phyloP scores from a whole-genome alignment of 2,888 invertebrate genomes.

The Amphiduros pacificus region DNA sequence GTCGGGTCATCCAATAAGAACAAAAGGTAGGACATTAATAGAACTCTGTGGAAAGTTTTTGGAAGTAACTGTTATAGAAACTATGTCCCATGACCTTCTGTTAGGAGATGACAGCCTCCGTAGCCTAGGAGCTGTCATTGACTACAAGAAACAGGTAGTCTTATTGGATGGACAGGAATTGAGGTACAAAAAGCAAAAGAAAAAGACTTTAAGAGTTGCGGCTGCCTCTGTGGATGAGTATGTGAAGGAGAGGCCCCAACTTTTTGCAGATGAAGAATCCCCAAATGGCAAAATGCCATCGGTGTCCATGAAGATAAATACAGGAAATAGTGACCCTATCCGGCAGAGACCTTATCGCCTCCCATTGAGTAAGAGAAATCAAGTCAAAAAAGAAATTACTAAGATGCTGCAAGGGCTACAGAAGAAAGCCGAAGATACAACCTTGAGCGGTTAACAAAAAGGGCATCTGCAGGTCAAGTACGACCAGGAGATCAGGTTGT shows the following conservation, averaged over 20 bases:
- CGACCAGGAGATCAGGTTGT: slow-evolving; percentile 4
- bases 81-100: background rate
- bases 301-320: slow-evolving; percentile 2
- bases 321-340: background rate
- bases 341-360: slow-evolving; percentile 5
- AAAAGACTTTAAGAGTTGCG: background rate
- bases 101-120: slow-evolving; percentile 5
- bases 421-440: slow-evolving; percentile 4
- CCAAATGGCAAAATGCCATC: background rate
- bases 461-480: background rate
- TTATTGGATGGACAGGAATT: background rate
- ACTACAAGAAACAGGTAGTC: background rate
- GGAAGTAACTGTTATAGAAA: background rate
- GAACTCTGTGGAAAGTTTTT: too few species aligned
- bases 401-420: slow-evolving; percentile 9
- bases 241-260: background rate
- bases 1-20: background rate
- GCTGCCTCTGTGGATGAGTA: background rate
- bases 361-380: slow-evolving; percentile 1
- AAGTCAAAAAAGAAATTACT: slow-evolving; percentile 3
- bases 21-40: background rate
- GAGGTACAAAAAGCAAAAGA: background rate
- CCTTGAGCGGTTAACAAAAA: background rate
- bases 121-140: background rate
- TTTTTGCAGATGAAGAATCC: background rate